phyloP scores from a whole-genome alignment of 2,797 vertebrate species.

The Antrozous pallidus region DNA sequence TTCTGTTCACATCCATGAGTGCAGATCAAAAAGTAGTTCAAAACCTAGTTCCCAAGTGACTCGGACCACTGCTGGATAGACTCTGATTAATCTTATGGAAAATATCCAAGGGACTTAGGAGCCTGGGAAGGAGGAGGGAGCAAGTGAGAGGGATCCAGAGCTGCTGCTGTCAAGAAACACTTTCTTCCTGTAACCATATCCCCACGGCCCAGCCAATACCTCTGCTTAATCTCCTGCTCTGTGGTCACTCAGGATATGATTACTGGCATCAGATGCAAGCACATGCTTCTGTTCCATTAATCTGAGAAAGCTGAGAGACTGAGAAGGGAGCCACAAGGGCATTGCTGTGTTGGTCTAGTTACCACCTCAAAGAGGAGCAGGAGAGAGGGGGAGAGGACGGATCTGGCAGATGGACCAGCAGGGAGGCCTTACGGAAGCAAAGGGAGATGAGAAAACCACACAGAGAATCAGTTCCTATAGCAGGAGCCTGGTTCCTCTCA shows the following conservation, averaged over 20 bases:
- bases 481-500: constrained; percentile 70
- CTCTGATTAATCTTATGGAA: constrained; percentile 54
- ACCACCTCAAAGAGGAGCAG: constrained; percentile 63
- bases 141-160: not conserved
- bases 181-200: constrained; percentile 73
- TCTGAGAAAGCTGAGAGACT: constrained; percentile 71
- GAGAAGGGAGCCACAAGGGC: constrained; percentile 55
- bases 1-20: not conserved
- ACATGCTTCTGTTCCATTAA: constrained; percentile 71
- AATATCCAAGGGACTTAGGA: constrained; percentile 34
- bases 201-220: not conserved
- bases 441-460: constrained; percentile 52
- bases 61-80: not conserved
- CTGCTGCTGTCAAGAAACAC: constrained; percentile 39
- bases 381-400: constrained; percentile 58
- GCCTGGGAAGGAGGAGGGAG: not conserved
- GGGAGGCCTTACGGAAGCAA: constrained; percentile 57
- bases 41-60: not conserved
- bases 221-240: constrained; percentile 58
- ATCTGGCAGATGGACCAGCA: constrained; percentile 35
- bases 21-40: constrained; percentile 17
- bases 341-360: constrained; percentile 64
- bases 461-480: constrained; percentile 59
- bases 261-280: constrained; percentile 74
- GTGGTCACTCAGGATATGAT: constrained; percentile 63